These are phyloP conservation scores for Diogma glabrata DNA, from an alignment of 2,888 invertebrate genomes.

Conservation along the genomic window DNA sequence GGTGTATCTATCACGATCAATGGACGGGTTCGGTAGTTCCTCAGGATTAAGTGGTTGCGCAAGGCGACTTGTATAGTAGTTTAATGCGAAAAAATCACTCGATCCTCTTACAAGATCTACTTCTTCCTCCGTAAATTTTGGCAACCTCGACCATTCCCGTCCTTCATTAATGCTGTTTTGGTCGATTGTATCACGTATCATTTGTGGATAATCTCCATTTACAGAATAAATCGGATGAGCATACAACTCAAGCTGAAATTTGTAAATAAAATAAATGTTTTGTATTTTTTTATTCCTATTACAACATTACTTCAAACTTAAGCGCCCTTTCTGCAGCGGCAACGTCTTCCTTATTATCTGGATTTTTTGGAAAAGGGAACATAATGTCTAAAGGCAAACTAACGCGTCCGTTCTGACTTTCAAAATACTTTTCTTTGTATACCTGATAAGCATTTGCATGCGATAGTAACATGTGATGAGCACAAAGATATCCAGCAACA, in stretches of 20 bases:
- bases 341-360: constrained; percentile 16
- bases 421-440: constrained; percentile 27
- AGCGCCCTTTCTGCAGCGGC: constrained; percentile 17
- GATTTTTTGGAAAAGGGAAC: constrained; percentile 22
- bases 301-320: constrained; percentile 25
- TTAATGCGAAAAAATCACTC: constrained; percentile 28
- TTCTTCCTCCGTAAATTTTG: constrained; percentile 6
- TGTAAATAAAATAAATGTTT: no score
- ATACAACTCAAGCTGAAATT: constrained; percentile 32
- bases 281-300: no score
- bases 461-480: constrained; percentile 40
- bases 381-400: constrained; percentile 25
- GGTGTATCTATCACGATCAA: background rate
- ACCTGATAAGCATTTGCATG: constrained; percentile 38
- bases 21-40: background rate
- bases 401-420: constrained; percentile 23
- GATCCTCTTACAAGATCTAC: constrained; percentile 18
- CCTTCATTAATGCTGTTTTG: constrained; percentile 28
- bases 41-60: constrained; percentile 10
- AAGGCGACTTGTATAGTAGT: constrained; percentile 26
- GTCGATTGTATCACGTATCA: constrained; percentile 26
- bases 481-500: constrained; percentile 40
- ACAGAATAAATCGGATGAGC: constrained; percentile 28
- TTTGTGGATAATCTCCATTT: constrained; percentile 28
- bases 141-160: constrained; percentile 25